Percentiles rank a stretch among this genome's conserved stretches.
These are phyloP conservation scores for Macrophya annulata DNA, from an alignment of 2,888 invertebrate species.

Conservation along the genomic window DNA sequence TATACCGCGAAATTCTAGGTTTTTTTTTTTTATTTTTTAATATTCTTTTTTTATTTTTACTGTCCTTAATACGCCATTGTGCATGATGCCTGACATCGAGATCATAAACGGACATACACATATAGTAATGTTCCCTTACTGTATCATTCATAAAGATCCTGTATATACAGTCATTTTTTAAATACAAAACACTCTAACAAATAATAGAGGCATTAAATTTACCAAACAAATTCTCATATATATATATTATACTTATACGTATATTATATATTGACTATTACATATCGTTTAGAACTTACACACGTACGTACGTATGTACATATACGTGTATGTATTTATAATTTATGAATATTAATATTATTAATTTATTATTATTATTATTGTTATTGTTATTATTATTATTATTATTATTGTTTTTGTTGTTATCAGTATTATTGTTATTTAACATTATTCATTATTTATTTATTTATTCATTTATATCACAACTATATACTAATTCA, in stretches of 20 bases:
- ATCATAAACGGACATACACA: neutral
- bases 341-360: constrained; percentile 35
- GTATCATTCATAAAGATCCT: constrained; percentile 42
- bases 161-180: constrained; percentile 12
- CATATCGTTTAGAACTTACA: constrained; percentile 27
- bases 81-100: neutral
- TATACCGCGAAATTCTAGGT: too few relatives aligned
- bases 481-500: constrained; percentile 56
- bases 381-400: constrained; percentile 44
- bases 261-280: constrained; percentile 29
- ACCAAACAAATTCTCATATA: constrained; percentile 40
- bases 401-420: constrained; percentile 42
- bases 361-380: constrained; percentile 11
- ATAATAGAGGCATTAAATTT: constrained; percentile 37
- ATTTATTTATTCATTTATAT: constrained; percentile 51
- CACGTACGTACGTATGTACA: neutral
- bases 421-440: constrained; percentile 46
- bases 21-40: too few relatives aligned
- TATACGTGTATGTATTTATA: constrained; percentile 25
- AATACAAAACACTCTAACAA: constrained; percentile 41
- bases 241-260: constrained; percentile 20
- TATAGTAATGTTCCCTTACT: neutral
- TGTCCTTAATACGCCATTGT: neutral
- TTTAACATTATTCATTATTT: constrained; percentile 42
- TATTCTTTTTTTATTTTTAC: too few relatives aligned